Percentiles rank a stretch among this genome's conserved stretches.
Evolutionary conservation across 2,113 vertebrate species (phyloP).

Genomic region (Shinisaurus crocodilurus): DNA sequence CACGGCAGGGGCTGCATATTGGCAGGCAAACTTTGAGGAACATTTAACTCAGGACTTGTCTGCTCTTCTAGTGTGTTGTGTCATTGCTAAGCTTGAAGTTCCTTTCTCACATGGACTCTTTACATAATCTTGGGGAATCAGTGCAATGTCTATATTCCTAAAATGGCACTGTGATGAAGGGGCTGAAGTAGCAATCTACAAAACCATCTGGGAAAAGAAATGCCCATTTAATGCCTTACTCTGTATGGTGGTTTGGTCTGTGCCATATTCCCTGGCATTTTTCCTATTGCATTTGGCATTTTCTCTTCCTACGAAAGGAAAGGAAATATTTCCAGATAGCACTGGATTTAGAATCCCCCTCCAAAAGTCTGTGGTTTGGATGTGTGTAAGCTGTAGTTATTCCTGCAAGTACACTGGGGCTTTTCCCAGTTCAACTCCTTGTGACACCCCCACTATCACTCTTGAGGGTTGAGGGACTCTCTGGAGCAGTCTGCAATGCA

Average conservation of each 20-base stretch:
- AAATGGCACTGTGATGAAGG: not conserved
- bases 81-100: not conserved
- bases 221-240: not conserved
- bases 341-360: not conserved
- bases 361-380: not conserved
- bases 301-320: not conserved
- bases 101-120: not conserved
- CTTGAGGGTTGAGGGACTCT: not conserved
- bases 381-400: too few relatives aligned
- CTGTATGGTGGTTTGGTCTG: not conserved
- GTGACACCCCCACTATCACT: not conserved
- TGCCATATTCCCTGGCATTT: not conserved
- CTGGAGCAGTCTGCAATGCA: not conserved
- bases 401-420: not conserved
- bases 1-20: accelerated
- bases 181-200: not conserved
- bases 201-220: not conserved
- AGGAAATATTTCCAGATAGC: not conserved
- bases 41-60: not conserved
- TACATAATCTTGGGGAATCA: not conserved
- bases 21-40: accelerated
- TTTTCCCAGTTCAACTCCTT: not conserved
- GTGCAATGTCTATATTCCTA: not conserved
- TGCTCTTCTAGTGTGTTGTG: not conserved
- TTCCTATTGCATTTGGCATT: not conserved